Conservation (phyloP, 2,888 invertebrate species). For the Melinopterus prodromus region DNA sequence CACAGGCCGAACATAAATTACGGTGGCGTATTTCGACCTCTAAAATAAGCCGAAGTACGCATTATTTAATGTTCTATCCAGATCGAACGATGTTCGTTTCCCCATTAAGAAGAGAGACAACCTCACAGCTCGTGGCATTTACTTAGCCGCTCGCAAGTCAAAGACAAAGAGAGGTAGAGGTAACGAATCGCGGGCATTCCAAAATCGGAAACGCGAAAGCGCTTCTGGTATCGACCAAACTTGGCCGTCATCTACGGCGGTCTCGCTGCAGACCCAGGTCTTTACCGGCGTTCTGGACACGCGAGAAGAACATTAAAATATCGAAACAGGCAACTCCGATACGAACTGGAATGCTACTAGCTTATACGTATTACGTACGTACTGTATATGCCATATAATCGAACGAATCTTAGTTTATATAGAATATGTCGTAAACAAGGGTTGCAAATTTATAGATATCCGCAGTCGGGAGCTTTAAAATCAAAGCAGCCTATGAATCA, state of each 20-base stretch:
- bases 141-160: not conserved
- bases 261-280: not conserved
- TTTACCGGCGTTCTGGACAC: not conserved
- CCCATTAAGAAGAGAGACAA: not conserved
- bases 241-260: not conserved
- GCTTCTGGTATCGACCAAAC: conserved; percentile 4
- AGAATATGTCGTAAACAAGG: not conserved
- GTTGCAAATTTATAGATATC: too few species aligned
- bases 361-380: not conserved
- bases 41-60: not conserved
- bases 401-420: not conserved
- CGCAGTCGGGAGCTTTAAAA: too few species aligned
- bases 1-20: too few species aligned
- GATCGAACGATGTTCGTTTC: not conserved
- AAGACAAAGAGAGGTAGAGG: not conserved
- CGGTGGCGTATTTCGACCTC: not conserved
- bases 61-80: not conserved
- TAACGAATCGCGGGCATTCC: not conserved
- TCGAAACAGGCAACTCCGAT: not conserved
- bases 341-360: not conserved
- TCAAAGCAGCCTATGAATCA: too few species aligned
- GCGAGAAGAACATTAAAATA: not conserved
- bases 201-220: not conserved
- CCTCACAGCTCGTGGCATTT: too few species aligned
- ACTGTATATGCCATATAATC: not conserved